Base-by-base conservation (phyloP, 2,888 invertebrate genomes). In the Sesia apiformis region DNA sequence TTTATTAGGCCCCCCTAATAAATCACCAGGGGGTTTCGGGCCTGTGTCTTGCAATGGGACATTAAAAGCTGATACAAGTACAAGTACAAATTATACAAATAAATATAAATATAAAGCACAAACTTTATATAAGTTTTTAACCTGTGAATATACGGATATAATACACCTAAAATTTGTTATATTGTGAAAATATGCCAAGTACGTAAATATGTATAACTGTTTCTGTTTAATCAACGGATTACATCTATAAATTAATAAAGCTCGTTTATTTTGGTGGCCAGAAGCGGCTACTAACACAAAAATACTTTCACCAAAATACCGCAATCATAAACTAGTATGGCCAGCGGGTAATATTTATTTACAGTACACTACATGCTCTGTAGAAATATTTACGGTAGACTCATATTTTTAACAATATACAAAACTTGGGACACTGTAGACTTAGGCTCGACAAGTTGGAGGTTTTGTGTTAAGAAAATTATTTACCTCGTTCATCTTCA, bases 221-320 rank as follows among this genome's bases (percentile, higher is more conserved):
- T 72, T 68, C 60, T 66, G 62, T 69, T 66, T 67, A 72, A 71
- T 72, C 66, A 70, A 65, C 51, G 55, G 49, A 53, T 42, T 50
- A 55, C 55, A 53, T 51, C 56, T 54, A 59, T 61, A 57, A 76
- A 76, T 74, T 76, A 74, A 69, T 63, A 58, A 59, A 57, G 65
- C 60, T 63, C 56, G 64, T 58, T 57, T 68, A 64, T 70, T 70
- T 69, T 65, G 69, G 69, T 67, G 65, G 65, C 60, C 64, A 67
- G 60, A 67, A 69, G 50, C 69, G 69, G 69, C 39, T 8, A 38
- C 50, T 39, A 39, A 50, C 63, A 68, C 70, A 67, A 74, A 80
- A 81, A 81, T 76, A 78, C 76, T 78, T 79, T 78, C 72, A 74
- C 70, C 64, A 62, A 78, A 83, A 80, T 75, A 78, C 72, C 70